Conservation (phyloP, 1,140 invertebrate genomes). For the Heliconius nattereri region DNA sequence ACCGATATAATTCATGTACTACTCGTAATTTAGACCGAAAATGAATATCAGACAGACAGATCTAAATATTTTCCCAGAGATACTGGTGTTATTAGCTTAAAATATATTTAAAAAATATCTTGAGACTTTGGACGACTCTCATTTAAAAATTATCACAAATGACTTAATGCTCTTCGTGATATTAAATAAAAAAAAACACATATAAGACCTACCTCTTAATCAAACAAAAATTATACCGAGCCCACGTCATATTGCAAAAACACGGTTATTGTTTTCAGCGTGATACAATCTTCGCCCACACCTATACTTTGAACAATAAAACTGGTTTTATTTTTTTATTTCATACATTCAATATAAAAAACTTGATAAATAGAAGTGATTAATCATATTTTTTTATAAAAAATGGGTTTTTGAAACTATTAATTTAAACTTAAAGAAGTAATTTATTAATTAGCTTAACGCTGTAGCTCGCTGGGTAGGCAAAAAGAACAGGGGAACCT, state of each 20-base stretch:
- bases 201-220: background rate
- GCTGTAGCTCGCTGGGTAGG: too few relatives aligned
- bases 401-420: background rate
- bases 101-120: too few relatives aligned
- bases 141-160: background rate
- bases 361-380: background rate
- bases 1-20: too few relatives aligned
- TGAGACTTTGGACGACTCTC: too few relatives aligned
- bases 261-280: slow-evolving; percentile 14
- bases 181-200: background rate
- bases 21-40: too few relatives aligned
- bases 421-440: background rate
- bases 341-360: background rate
- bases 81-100: background rate
- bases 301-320: background rate
- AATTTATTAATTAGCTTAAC: too few relatives aligned
- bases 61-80: background rate
- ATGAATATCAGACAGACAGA: rapidly evolving
- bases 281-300: slow-evolving; percentile 9
- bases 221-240: slow-evolving; percentile 9
- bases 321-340: background rate
- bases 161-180: background rate
- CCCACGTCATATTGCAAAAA: slow-evolving; percentile 3
- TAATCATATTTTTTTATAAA: background rate
- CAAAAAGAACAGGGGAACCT: too few relatives aligned